Base-by-base conservation (phyloP, 2,797 vertebrate species). In the Poeciliopsis paucimaculata region DNA sequence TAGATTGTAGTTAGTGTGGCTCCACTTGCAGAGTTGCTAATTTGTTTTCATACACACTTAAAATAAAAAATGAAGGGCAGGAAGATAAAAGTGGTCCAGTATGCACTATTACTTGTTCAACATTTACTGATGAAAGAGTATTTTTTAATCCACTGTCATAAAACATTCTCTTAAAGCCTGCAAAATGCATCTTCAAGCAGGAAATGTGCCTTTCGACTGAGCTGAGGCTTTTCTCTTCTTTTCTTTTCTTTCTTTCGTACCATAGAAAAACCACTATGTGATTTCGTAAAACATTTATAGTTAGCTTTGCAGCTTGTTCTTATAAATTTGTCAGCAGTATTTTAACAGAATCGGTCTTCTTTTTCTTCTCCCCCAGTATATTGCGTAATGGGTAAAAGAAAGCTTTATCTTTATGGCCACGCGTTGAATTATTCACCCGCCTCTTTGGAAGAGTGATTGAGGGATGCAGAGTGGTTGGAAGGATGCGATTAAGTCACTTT, bases 311-410 rank as follows among this genome's bases (percentile, higher is more conserved):
- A 80, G 89, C 90, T 85, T 94, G 93, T 94, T 93, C 94, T 95
- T 94, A 95, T 96, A 96, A 94, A 96, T 95, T 89, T 95, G 92
- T 95, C 93, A 95, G 89, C 82, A 91, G 93, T 80, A 83, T 93
- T 95, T 94, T 93, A 87, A 91, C 83, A 71, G 82, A 87, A 86
- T 81, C 73, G 49, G 77, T 77, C 34, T 70, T 82, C 79, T 80
- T 82, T 80, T 75, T 77, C 12, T 60, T 72, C 31, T 82, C 91
- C 91, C 81, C 77, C n/a, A 73, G 86, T 92, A 95, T 92, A 92
- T 94, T 95, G 91, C 90, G 26, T 92, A 94, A 95, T 72, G 18
- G 20, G 41, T n/a, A 31, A 75, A 83, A 92, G 92, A 88, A 90
- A 90, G 90, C 86, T 84, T 90, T 86, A 93, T 94, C 92, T 94